A percentile compares a stretch with the other conserved stretches of the same genome.
These are phyloP conservation scores for Pecten maximus DNA, from an alignment of 2,888 invertebrate species.

Conservation along the genomic window DNA sequence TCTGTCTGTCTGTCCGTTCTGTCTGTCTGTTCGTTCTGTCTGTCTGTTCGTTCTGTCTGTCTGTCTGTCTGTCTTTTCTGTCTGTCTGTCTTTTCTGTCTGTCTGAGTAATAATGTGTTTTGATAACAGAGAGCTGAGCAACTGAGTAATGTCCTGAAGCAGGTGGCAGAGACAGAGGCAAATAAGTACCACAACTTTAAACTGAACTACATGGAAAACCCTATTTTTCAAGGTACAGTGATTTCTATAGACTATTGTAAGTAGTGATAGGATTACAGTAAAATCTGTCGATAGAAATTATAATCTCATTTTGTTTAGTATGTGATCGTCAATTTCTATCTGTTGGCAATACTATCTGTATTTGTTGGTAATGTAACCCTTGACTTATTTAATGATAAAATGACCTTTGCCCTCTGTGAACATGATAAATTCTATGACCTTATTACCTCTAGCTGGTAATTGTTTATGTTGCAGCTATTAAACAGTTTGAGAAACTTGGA, in stretches of 20 bases:
- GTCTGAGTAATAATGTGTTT: no score
- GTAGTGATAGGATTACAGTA: neutral
- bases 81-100: no score
- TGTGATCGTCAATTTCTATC: neutral
- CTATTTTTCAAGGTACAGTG: constrained; percentile 60
- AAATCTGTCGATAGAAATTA: no score
- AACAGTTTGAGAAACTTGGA: constrained; percentile 71
- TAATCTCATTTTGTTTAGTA: neutral
- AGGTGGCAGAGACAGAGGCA: constrained; percentile 62
- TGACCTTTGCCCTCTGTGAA: neutral
- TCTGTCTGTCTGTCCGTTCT: no score
- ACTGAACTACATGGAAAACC: constrained; percentile 60
- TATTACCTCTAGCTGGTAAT: neutral
- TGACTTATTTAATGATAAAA: neutral
- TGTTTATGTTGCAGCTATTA: constrained; percentile 66
- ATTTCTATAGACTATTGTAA: neutral
- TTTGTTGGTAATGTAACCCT: neutral
- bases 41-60: no score
- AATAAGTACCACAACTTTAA: constrained; percentile 61
- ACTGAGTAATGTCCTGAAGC: constrained; percentile 69
- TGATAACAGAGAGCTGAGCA: constrained; percentile 68
- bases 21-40: no score
- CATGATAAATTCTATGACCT: neutral
- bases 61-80: no score
- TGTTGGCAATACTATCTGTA: neutral